Conservation (phyloP, 2,797 vertebrate species). For the Moxostoma hubbsi region DNA sequence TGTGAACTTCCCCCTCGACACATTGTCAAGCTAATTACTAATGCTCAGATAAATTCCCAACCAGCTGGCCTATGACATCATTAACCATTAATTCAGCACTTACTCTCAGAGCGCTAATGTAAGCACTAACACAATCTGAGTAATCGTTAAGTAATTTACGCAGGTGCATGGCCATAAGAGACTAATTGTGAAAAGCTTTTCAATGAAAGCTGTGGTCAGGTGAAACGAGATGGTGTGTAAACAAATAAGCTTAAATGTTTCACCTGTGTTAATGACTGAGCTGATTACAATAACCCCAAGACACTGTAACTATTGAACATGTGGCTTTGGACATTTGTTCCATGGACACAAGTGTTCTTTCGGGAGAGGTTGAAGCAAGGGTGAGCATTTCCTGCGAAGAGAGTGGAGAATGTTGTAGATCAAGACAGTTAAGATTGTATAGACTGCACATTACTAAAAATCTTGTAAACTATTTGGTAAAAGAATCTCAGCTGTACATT, state of each 20-base stretch:
- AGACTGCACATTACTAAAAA: too few relatives aligned
- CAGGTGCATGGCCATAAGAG: conserved; percentile 46
- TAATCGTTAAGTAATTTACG: conserved; percentile 45
- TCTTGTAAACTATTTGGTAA: too few relatives aligned
- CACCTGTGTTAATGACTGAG: conserved; percentile 39
- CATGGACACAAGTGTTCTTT: background rate
- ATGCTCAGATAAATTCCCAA: conserved; percentile 15
- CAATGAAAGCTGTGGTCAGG: conserved; percentile 37
- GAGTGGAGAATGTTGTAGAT: too few relatives aligned
- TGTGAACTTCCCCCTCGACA: background rate
- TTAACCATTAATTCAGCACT: conserved; percentile 43
- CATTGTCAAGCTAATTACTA: conserved; percentile 7
- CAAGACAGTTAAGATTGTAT: too few relatives aligned
- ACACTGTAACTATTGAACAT: background rate
- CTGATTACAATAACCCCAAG: conserved; percentile 25
- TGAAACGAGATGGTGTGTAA: conserved; percentile 37
- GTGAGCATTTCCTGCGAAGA: background rate
- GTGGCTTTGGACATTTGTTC: background rate
- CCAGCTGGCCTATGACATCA: conserved; percentile 51
- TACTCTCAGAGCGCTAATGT: conserved; percentile 31
- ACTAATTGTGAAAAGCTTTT: conserved; percentile 51
- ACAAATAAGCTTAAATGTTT: conserved; percentile 43
- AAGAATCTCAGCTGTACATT: too few relatives aligned
- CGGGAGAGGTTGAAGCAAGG: background rate
- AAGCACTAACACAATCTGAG: conserved; percentile 33